Percentiles rank a stretch among this genome's conserved stretches.
phyloP scores from a whole-genome alignment of 2,888 invertebrate species.

The Drosophila koepferae region DNA sequence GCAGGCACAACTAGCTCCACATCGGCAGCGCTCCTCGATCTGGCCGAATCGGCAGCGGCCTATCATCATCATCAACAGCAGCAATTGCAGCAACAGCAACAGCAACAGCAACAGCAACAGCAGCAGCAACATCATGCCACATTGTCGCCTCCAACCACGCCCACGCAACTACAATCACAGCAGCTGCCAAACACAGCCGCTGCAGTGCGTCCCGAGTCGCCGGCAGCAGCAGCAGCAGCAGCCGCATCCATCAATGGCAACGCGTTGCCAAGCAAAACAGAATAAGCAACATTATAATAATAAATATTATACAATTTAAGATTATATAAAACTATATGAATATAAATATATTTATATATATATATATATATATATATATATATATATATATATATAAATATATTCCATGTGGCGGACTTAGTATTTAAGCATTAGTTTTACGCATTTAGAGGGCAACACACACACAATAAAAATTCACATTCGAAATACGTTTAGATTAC shows the following conservation, averaged over 20 bases:
- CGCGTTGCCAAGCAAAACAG: constrained; percentile 61
- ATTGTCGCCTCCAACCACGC: constrained; percentile 82
- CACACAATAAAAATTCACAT: constrained; percentile 39
- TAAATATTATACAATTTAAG: constrained; percentile 24
- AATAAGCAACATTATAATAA: constrained; percentile 43
- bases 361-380: no score
- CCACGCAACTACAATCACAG: constrained; percentile 66
- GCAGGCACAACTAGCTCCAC: constrained; percentile 49
- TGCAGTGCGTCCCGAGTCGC: constrained; percentile 57
- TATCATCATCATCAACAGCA: constrained; percentile 76
- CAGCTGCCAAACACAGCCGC: constrained; percentile 19
- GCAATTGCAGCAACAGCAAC: constrained; percentile 62
- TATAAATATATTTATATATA: no score
- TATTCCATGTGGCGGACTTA: constrained; percentile 29
- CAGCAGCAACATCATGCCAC: constrained; percentile 65
- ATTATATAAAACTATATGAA: constrained; percentile 14
- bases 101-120: constrained; percentile 58
- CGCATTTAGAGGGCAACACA: constrained; percentile 30
- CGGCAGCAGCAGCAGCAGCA: constrained; percentile 23
- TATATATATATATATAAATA: constrained; percentile 6
- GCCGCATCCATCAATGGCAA: constrained; percentile 49
- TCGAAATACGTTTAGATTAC: constrained; percentile 36
- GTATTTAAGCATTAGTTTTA: constrained; percentile 28
- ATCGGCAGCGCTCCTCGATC: constrained; percentile 64
- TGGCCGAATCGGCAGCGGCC: constrained; percentile 69